phyloP scores from a whole-genome alignment of 1,140 invertebrate species.

The silkworm (Bombyx mori) region ASM3026992v2 NC_085125.1:6950001-6950500 shows the following conservation, averaged over 20 bases:
- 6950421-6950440: too few relatives aligned
- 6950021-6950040: constrained; percentile 39
- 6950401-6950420: too few relatives aligned
- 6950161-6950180: constrained; percentile 35
- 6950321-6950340: too few relatives aligned
- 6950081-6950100: constrained; percentile 27
- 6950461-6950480: too few relatives aligned
- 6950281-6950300: background rate
- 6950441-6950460: too few relatives aligned
- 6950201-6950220: constrained; percentile 28
- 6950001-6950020: constrained; percentile 37
- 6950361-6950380: too few relatives aligned
- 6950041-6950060: constrained; percentile 25
- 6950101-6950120: constrained; percentile 41
- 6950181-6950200: constrained; percentile 22
- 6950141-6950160: constrained; percentile 36
- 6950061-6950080: constrained; percentile 29
- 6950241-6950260: background rate
- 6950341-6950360: too few relatives aligned
- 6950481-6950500: too few relatives aligned
- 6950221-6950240: too few relatives aligned
- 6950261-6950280: constrained; percentile 1
- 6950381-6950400: too few relatives aligned
- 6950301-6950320: too few relatives aligned
- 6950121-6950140: constrained; percentile 35